Percentiles rank a stretch among this genome's conserved stretches.
phyloP scores from a whole-genome alignment of 2,888 invertebrate genomes.

The Halictus ligatus region DNA sequence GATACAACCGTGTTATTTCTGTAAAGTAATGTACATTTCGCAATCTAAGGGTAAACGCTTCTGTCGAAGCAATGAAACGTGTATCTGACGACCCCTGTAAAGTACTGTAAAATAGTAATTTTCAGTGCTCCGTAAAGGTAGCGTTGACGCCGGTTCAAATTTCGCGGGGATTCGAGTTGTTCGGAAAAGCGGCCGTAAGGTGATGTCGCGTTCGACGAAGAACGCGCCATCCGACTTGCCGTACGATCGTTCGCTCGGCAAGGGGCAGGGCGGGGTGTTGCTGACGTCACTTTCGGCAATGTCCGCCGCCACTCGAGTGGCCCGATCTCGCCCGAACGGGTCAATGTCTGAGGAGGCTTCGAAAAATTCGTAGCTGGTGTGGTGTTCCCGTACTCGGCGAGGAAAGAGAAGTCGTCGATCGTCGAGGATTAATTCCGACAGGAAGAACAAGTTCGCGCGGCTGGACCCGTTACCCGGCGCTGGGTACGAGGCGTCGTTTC shows the following conservation, averaged over 20 bases:
- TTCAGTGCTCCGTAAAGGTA: too few relatives aligned
- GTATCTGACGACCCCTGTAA: too few relatives aligned
- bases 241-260: slow-evolving; percentile 34
- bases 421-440: slow-evolving; percentile 52
- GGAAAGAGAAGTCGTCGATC: slow-evolving; percentile 69
- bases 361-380: slow-evolving; percentile 86
- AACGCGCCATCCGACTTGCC: slow-evolving; percentile 40
- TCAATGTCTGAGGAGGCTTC: slow-evolving; percentile 88
- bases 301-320: slow-evolving; percentile 86
- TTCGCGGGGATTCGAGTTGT: slow-evolving; percentile 1
- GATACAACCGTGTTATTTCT: too few relatives aligned
- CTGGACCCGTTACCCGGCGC: slow-evolving; percentile 34
- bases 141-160: slow-evolving; percentile 18
- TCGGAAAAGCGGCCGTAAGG: not conserved
- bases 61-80: too few relatives aligned
- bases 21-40: too few relatives aligned
- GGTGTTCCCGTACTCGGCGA: slow-evolving; percentile 83
- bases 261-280: slow-evolving; percentile 69
- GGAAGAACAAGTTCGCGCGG: slow-evolving; percentile 46
- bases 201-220: slow-evolving; percentile 13
- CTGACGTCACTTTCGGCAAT: slow-evolving; percentile 83
- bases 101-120: too few relatives aligned
- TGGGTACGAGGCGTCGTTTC: slow-evolving; percentile 53
- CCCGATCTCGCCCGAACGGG: slow-evolving; percentile 89
- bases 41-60: too few relatives aligned